Percentiles rank a stretch among this genome's conserved stretches.
These are phyloP conservation scores for Aplochiton taeniatus DNA, from an alignment of 2,797 vertebrate genomes.

Conservation along the genomic window DNA sequence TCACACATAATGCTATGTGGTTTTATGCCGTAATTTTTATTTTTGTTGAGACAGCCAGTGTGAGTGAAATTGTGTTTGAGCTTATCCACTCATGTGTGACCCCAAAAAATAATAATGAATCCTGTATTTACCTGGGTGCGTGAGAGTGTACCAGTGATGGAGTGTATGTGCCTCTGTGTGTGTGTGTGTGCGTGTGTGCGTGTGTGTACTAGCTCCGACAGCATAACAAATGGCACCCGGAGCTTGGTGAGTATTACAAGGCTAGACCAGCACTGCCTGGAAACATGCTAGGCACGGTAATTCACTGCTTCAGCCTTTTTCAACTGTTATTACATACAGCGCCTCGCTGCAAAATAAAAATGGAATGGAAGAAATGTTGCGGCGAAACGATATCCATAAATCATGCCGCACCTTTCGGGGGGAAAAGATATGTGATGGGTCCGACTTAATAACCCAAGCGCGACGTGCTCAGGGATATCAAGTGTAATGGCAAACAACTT, in stretches of 20 bases:
- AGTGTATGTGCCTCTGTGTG: conserved; percentile 26
- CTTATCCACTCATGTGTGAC: too few relatives aligned
- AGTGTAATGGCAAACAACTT: background rate
- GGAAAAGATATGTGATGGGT: conserved; percentile 1
- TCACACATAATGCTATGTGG: too few relatives aligned
- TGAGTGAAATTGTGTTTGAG: too few relatives aligned
- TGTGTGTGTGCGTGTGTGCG: conserved; percentile 31
- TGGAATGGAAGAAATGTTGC: background rate
- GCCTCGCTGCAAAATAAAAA: too few relatives aligned
- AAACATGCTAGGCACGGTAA: conserved; percentile 32
- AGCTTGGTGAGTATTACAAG: too few relatives aligned
- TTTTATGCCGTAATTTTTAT: too few relatives aligned
- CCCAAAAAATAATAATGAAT: too few relatives aligned
- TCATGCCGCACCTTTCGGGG: conserved; percentile 32
- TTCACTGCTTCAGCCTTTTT: conserved; percentile 1
- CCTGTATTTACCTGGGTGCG: background rate
- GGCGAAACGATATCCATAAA: conserved; percentile 47
- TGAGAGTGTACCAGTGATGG: conserved; percentile 15
- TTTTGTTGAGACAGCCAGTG: too few relatives aligned
- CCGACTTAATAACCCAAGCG: conserved; percentile 12
- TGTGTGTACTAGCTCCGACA: conserved; percentile 43
- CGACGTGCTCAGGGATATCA: conserved; percentile 11
- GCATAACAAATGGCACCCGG: conserved; percentile 61
- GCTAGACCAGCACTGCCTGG: conserved; percentile 20
- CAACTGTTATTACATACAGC: conserved; percentile 35